These are phyloP conservation scores for Erebia aethiops DNA, from an alignment of 2,888 invertebrate genomes.

Conservation along the genomic window DNA sequence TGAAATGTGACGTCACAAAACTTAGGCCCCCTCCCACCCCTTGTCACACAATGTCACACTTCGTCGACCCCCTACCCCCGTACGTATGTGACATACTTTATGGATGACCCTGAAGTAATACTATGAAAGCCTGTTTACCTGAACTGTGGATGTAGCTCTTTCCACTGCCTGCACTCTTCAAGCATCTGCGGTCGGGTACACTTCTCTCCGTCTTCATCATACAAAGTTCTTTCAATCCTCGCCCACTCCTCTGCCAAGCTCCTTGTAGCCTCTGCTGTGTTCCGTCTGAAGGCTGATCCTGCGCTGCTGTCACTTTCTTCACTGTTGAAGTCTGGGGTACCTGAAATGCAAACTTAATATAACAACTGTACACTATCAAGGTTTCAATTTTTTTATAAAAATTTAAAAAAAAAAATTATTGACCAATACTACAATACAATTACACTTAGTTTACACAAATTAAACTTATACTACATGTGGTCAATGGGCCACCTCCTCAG, in stretches of 20 bases:
- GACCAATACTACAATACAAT: too few species aligned
- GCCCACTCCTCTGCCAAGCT: constrained; percentile 81
- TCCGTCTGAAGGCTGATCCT: constrained; percentile 76
- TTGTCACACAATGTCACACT: too few species aligned
- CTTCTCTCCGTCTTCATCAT: constrained; percentile 79
- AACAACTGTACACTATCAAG: too few species aligned
- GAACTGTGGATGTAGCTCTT: constrained; percentile 81
- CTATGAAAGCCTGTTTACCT: constrained; percentile 58
- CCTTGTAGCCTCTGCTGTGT: constrained; percentile 78
- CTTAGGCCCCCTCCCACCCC: too few species aligned
- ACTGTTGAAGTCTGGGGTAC: constrained; percentile 74
- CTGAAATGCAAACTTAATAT: constrained; percentile 45
- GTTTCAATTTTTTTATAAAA: too few species aligned
- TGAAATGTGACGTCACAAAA: too few species aligned
- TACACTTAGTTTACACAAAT: too few species aligned
- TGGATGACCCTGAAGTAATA: not conserved
- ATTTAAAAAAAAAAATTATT: too few species aligned
- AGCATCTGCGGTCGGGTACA: constrained; percentile 73
- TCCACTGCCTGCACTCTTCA: constrained; percentile 84
- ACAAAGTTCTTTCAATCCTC: constrained; percentile 81
- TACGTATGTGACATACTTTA: too few species aligned
- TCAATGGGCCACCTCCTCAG: too few species aligned
- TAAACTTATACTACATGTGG: too few species aligned
- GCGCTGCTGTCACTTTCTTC: constrained; percentile 80
- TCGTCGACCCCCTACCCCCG: too few species aligned